Percentiles rank a stretch among this genome's conserved stretches.
phyloP scores from a whole-genome alignment of 2,113 vertebrate genomes.

The Cygnus atratus region DNA sequence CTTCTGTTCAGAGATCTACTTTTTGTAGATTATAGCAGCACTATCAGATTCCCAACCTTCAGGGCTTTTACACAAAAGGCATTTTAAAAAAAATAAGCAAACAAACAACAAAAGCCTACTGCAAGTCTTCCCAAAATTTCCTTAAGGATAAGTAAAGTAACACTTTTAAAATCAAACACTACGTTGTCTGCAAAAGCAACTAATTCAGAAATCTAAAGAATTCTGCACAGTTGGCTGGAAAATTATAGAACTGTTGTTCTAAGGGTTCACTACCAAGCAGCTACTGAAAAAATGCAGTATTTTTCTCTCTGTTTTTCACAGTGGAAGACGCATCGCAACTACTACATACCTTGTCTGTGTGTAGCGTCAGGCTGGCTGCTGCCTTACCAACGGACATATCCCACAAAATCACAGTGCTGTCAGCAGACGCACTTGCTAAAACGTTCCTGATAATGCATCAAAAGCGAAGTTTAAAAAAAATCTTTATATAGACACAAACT shows the following conservation, averaged over 20 bases:
- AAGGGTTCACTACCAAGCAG: neutral
- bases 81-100: neutral
- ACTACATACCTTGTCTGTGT: constrained; percentile 90
- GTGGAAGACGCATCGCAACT: neutral
- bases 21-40: neutral
- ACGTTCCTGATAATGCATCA: constrained; percentile 80
- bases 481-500: neutral
- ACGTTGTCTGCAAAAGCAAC: neutral
- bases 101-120: neutral
- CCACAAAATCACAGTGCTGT: constrained; percentile 89
- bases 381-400: constrained; percentile 88
- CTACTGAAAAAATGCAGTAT: neutral
- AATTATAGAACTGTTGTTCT: neutral
- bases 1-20: neutral
- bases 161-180: neutral
- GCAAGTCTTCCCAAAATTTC: neutral
- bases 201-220: neutral
- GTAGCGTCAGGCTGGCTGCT: constrained; percentile 82
- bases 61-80: neutral
- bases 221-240: neutral
- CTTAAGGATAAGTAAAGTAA: neutral
- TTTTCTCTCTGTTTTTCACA: neutral
- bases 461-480: neutral
- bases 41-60: neutral
- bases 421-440: constrained; percentile 92